Base-by-base conservation (phyloP, 2,113 vertebrate species). In the Lynx canadensis region DNA sequence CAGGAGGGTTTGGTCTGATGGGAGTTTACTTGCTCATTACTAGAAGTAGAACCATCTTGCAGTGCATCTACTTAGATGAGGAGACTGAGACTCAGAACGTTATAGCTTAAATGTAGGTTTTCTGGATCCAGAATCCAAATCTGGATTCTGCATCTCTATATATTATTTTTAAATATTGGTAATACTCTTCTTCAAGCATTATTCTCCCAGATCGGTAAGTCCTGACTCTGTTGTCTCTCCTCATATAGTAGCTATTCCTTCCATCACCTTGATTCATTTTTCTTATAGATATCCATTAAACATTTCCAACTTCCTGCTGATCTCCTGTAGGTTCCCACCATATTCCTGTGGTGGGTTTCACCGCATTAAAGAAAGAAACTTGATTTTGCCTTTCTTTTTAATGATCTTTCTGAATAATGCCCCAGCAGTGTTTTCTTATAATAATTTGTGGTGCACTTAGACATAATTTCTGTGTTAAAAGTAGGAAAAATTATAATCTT, bases 181-280 rank as follows among this genome's bases (percentile, higher is more conserved):
- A 76, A 87, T 74, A 38, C 19, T 74, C 3, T 68, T 79, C n/a
- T 29, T 96, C 50, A 55, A 25, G 36, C 12, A 82, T 69, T 76
- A 45, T 78, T 84, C 14, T 88, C 31, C 48, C 60, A 86, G 15
- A 78, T 71, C 25, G 11, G 41, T 92, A 55, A 89, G 25, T 83
- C 73, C 15, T 82, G 41, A 55, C 29, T 91, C 36, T 94, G 38
- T 69, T 65, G 13, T 92, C 68, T 94, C 15, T 66, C 19, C 38
- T 76, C n/a, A 86, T 55, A 10, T 89, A 92, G 92, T 94, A 91
- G 27, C 48, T 83, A 84, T 38, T 94, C n/a, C 3, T 94, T 57
- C 38, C 25, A 89, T 95, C 68, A 83, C 80, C 68, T 80, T 94
- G 89, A 84, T 74, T 91, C 83, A 14, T 73, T 96, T 94, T 87